Base-by-base conservation (phyloP, 2,888 invertebrate species). In the Vanessa cardui region DNA sequence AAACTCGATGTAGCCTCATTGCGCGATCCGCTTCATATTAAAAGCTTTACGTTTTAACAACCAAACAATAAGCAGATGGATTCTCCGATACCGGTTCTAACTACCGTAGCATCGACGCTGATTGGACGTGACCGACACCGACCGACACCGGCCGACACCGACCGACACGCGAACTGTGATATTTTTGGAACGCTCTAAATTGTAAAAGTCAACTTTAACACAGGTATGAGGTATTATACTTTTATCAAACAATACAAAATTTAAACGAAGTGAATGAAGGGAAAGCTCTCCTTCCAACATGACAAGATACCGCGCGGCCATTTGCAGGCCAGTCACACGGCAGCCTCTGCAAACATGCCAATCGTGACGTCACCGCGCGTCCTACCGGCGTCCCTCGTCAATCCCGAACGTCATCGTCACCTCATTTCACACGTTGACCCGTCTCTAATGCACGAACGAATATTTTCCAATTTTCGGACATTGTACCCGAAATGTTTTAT, bases 291-390 rank as follows among this genome's bases (percentile, higher is more conserved):
- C 4, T 26, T 39, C 2, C 8, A 33, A 33, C 33, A 33, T 33
- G 33, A 33, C 26, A 33, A 33, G 33, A 18, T n/a, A n/a, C 16
- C 49, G 20, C 49, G 2, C 9, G 18, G n/a, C 26, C n/a, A 47
- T 49, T 12, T 60, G 31, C 20, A 60, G 46, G 46, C 31, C 46
- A 47, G 47, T 39, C 49, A 26, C 26, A 26, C 26, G 26, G 26
- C 26, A 50, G 39, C 20, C 50, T 50, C 50, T 49, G 62, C 52
- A 62, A 62, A 52, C 60, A 62, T 50, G 62, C 52, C 62, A 62
- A 26, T 31, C 33, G 33, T 18, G 39, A 52, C 62, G 15, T 49
- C n/a, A 33, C 49, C 39, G 33, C 47, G 33, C 46, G n/a, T 26
- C 59, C 15, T 16, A 31, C 7, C 21, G 31, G 3, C 15, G 8